Percentiles rank a stretch among this genome's conserved stretches.
These are phyloP conservation scores for Meteorus cinctellus DNA, from an alignment of 2,888 invertebrate species.

Conservation along the genomic window DNA sequence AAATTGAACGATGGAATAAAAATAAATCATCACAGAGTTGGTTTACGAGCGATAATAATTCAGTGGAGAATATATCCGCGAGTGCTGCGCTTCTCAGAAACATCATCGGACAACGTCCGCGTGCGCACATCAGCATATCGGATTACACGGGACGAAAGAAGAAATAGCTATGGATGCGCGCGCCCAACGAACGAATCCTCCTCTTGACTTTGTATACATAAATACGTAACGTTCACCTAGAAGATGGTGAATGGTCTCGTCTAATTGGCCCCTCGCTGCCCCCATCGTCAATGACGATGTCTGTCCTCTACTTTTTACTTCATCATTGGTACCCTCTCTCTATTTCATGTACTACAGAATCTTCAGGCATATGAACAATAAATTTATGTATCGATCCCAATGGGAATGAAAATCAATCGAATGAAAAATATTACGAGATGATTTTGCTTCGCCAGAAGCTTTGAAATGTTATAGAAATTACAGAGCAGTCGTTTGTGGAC, in stretches of 20 bases:
- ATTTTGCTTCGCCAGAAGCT: too few species aligned
- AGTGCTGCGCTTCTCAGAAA: constrained; percentile 1
- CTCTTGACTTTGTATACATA: constrained; percentile 52
- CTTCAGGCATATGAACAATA: too few species aligned
- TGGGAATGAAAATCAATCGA: too few species aligned
- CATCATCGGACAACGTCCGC: constrained; percentile 17
- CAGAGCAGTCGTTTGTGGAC: too few species aligned
- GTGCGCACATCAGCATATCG: constrained; percentile 59
- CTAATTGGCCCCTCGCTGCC: constrained; percentile 54
- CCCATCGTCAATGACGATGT: neutral
- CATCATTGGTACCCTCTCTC: neutral
- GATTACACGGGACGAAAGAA: constrained; percentile 56
- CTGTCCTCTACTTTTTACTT: neutral
- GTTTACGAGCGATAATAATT: constrained; percentile 19
- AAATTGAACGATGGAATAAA: neutral
- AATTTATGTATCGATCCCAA: too few species aligned
- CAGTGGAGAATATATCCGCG: neutral
- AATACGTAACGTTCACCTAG: constrained; percentile 55
- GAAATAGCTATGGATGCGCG: constrained; percentile 52
- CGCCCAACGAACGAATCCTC: constrained; percentile 25
- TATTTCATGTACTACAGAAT: neutral
- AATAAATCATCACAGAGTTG: neutral
- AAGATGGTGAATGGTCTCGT: constrained; percentile 56
- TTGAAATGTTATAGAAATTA: too few species aligned
- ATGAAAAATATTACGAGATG: too few species aligned